Percentiles rank a stretch among this genome's conserved stretches.
phyloP scores from a whole-genome alignment of 2,113 vertebrate genomes.

The Xiphorhynchus elegans region DNA sequence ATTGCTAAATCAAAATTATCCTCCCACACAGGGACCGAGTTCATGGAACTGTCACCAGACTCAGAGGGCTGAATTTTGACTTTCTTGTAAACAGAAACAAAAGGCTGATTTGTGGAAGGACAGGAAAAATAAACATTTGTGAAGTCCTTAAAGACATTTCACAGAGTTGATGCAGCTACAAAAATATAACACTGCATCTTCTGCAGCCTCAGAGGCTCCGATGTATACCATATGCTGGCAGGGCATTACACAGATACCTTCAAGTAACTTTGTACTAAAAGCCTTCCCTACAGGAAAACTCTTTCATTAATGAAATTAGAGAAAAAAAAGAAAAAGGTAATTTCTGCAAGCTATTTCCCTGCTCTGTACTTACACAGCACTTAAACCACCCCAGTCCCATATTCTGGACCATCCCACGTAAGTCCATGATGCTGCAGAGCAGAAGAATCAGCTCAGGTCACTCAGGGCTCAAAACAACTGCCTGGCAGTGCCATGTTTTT shows the following conservation, averaged over 20 bases:
- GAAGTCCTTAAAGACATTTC: background rate
- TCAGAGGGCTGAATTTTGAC: background rate
- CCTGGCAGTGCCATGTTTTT: background rate
- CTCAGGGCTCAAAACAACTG: background rate
- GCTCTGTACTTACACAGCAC: background rate
- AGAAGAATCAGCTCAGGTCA: background rate
- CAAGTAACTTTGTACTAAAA: background rate
- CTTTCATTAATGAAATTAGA: background rate
- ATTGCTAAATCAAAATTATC: background rate
- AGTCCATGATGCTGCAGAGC: background rate
- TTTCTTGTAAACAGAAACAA: background rate
- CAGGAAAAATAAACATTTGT: background rate
- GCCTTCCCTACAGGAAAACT: background rate
- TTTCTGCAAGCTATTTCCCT: background rate
- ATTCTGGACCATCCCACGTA: fast-evolving
- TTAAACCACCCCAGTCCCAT: background rate
- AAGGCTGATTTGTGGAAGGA: conserved; percentile 21
- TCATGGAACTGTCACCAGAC: background rate
- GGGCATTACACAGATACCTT: background rate
- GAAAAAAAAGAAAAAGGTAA: background rate
- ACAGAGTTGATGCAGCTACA: background rate
- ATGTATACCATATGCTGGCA: background rate
- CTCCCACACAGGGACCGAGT: fast-evolving
- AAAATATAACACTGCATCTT: background rate
- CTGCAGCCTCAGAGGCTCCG: background rate